phyloP scores from a whole-genome alignment of 2,113 vertebrate species.

The Picathartes gymnocephalus region DNA sequence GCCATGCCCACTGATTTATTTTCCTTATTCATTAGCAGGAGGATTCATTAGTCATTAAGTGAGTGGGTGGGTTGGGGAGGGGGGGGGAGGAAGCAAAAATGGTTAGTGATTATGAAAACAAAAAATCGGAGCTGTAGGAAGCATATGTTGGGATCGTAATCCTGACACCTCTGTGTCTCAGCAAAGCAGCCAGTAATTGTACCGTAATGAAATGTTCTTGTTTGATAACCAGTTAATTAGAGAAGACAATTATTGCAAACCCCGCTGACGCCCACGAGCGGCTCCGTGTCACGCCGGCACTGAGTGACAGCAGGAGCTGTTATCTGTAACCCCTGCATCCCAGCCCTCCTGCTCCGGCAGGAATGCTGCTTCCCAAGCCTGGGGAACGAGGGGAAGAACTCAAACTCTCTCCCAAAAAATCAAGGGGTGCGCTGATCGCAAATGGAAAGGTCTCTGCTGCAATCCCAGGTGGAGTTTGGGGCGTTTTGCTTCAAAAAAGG shows the following conservation, averaged over 20 bases:
- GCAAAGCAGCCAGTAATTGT: slow-evolving; percentile 87
- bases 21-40: slow-evolving; percentile 75
- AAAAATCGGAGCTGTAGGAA: slow-evolving; percentile 72
- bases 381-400: not conserved
- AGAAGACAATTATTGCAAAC: slow-evolving; percentile 82
- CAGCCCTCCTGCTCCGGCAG: not conserved
- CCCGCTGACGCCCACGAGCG: slow-evolving; percentile 72
- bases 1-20: slow-evolving; percentile 87
- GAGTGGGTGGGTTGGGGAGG: slow-evolving; percentile 65
- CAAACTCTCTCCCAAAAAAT: not conserved
- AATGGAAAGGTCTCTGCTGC: not conserved
- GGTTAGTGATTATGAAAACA: slow-evolving; percentile 62
- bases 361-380: not conserved
- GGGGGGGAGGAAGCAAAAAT: not conserved
- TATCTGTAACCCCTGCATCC: not conserved
- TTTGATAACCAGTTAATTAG: slow-evolving; percentile 95
- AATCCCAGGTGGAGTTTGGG: not conserved
- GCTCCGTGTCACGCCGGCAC: not conserved
- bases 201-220: slow-evolving; percentile 89
- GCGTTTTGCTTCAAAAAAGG: not conserved
- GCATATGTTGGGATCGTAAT: slow-evolving; percentile 81
- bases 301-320: not conserved
- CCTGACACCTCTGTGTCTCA: slow-evolving; percentile 80
- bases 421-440: fast-evolving
- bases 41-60: slow-evolving; percentile 85